Percentiles rank a stretch among this genome's conserved stretches.
Conservation (phyloP, 2,797 vertebrate genomes). For the Acanthornis magna region DNA sequence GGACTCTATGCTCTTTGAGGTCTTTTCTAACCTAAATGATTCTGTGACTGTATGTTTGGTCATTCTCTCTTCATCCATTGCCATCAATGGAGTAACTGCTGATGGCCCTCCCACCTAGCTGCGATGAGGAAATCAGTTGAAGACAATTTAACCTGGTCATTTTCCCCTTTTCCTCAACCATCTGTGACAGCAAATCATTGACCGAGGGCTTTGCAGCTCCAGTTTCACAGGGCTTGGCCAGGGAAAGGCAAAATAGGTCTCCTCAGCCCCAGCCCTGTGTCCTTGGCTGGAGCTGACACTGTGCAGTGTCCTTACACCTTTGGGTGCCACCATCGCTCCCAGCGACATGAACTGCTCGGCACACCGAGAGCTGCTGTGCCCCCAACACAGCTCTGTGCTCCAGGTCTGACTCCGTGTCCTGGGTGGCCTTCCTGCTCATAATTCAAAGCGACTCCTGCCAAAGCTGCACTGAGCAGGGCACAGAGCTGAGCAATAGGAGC, state of each 20-base stretch:
- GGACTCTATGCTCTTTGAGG: fast-evolving
- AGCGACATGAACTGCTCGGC: neutral
- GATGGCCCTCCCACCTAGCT: neutral
- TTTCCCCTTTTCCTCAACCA: neutral
- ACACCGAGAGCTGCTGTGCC: fast-evolving
- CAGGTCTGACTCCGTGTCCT: neutral
- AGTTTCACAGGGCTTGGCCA: neutral
- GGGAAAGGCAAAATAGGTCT: neutral
- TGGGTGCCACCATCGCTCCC: neutral
- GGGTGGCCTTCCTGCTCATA: neutral
- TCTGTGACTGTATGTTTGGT: neutral
- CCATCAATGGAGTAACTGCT: neutral
- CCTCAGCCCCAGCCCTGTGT: too few relatives aligned
- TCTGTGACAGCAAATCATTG: neutral
- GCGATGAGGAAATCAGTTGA: neutral
- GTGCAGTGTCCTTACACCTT: too few relatives aligned
- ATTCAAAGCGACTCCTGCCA: neutral
- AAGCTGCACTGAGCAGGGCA: neutral
- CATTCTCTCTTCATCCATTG: neutral
- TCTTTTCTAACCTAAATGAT: neutral
- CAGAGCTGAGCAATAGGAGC: neutral
- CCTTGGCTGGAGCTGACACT: neutral
- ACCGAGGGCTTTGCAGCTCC: neutral
- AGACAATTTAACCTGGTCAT: neutral
- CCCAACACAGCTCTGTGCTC: neutral